These are phyloP conservation scores for Amphipyra tragopoginis DNA, from an alignment of 2,888 invertebrate genomes.

Conservation along the genomic window DNA sequence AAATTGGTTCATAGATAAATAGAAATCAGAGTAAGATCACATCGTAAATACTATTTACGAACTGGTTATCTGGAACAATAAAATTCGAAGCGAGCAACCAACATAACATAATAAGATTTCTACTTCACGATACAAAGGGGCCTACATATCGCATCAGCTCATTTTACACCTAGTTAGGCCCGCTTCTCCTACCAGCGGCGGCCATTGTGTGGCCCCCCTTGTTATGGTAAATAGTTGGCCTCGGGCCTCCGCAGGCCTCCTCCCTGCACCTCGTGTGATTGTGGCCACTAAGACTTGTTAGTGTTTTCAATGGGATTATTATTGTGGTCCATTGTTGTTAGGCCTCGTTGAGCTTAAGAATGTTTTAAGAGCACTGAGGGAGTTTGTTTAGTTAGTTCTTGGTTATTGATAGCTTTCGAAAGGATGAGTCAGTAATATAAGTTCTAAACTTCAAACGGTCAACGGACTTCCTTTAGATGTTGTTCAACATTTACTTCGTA, in stretches of 20 bases:
- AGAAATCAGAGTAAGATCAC: conserved; percentile 16
- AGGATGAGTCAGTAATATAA: not conserved
- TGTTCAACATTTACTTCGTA: not conserved
- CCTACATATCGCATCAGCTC: conserved; percentile 65
- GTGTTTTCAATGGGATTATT: conserved; percentile 70
- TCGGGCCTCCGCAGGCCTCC: conserved; percentile 67
- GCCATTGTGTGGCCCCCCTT: conserved; percentile 69
- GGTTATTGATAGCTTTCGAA: conserved; percentile 19
- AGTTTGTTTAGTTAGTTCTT: conserved; percentile 32
- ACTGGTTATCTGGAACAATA: conserved; percentile 44
- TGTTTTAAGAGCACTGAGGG: conserved; percentile 35
- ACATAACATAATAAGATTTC: conserved; percentile 51
- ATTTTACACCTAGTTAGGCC: conserved; percentile 84
- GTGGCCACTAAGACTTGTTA: conserved; percentile 63
- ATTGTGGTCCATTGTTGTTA: conserved; percentile 61
- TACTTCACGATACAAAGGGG: conserved; percentile 62
- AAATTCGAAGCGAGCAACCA: conserved; percentile 23
- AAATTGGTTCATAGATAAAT: conserved; percentile 9
- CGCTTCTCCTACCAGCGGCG: conserved; percentile 63
- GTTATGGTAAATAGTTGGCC: conserved; percentile 84
- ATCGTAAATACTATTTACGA: conserved; percentile 32
- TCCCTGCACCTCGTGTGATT: conserved; percentile 60
- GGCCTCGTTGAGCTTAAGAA: conserved; percentile 32
- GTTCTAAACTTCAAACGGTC: not conserved
- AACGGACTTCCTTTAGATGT: conserved; percentile 3